Conservation (phyloP, 2,113 vertebrate genomes). For the Myocastor coypus region DNA sequence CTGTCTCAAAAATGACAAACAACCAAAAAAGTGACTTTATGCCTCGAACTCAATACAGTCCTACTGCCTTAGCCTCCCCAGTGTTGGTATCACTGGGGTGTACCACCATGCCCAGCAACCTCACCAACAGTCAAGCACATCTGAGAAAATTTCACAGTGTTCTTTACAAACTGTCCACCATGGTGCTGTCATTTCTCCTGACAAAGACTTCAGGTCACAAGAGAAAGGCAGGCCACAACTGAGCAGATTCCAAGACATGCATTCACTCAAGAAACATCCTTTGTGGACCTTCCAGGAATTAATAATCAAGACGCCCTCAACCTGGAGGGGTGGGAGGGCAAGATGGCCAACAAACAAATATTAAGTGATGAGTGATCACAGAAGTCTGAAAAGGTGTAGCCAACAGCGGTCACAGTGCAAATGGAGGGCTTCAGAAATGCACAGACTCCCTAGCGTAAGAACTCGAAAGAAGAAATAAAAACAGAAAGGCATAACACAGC, state of each 20-base stretch:
- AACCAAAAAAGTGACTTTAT: neutral
- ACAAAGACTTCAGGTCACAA: conserved; percentile 13
- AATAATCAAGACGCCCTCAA: neutral
- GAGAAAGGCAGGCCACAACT: neutral
- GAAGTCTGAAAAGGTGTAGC: neutral
- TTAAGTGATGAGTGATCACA: neutral
- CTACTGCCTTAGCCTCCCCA: neutral
- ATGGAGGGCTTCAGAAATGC: neutral
- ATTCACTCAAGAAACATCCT: conserved; percentile 1
- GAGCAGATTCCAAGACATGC: neutral
- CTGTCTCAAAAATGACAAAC: neutral
- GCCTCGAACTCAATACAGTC: neutral
- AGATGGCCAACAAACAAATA: neutral
- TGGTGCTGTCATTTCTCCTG: neutral
- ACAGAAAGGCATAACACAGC: no score
- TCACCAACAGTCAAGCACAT: neutral
- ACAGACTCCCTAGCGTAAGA: neutral
- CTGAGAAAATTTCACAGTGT: conserved; percentile 31
- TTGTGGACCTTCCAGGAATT: neutral
- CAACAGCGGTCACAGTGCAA: neutral
- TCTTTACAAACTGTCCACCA: neutral
- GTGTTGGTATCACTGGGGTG: neutral
- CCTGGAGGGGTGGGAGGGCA: neutral
- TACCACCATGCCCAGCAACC: neutral
- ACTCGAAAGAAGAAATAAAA: no score